Evolutionary conservation across 1,140 invertebrate species (phyloP).

Genomic region (Eupeodes corollae): DNA sequence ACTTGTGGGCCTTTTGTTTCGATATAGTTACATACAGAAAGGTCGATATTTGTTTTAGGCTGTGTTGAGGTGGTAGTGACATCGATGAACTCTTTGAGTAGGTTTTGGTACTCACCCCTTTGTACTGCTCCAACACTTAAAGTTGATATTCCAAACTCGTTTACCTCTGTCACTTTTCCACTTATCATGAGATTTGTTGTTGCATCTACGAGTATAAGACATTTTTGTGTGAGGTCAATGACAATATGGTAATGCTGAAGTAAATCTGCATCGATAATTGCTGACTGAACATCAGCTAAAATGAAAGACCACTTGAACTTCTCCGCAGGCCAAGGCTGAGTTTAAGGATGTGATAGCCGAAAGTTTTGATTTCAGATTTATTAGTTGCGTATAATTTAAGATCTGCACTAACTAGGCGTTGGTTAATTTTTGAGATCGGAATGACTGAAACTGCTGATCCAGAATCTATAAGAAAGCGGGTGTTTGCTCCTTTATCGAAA

Average conservation of each 20-base stretch:
- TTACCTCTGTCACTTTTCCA: slow-evolving; percentile 4
- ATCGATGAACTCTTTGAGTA: slow-evolving; percentile 21
- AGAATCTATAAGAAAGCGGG: no score
- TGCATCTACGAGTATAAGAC: slow-evolving; percentile 24
- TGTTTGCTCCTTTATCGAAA: no score
- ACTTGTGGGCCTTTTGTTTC: slow-evolving; percentile 22
- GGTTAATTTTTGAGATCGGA: no score
- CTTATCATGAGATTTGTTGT: slow-evolving; percentile 4
- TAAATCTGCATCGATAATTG: slow-evolving; percentile 35
- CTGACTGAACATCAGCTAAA: slow-evolving; percentile 12
- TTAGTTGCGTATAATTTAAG: no score
- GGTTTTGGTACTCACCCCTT: slow-evolving; percentile 6
- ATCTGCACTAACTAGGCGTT: no score
- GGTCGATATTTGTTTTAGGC: not conserved
- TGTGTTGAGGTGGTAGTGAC: not conserved
- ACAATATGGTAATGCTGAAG: slow-evolving; percentile 25
- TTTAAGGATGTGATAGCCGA: no score
- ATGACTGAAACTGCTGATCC: no score
- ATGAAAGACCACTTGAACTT: slow-evolving; percentile 34
- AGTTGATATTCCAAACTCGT: slow-evolving; percentile 1
- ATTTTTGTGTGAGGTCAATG: slow-evolving; percentile 20
- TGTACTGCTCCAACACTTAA: not conserved
- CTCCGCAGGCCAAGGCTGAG: slow-evolving; percentile 18
- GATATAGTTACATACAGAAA: slow-evolving; percentile 11
- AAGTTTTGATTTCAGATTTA: no score